Evolutionary conservation across 1,140 invertebrate genomes (phyloP).

Genomic region (Paramacrobiotus metropolitanus): DNA sequence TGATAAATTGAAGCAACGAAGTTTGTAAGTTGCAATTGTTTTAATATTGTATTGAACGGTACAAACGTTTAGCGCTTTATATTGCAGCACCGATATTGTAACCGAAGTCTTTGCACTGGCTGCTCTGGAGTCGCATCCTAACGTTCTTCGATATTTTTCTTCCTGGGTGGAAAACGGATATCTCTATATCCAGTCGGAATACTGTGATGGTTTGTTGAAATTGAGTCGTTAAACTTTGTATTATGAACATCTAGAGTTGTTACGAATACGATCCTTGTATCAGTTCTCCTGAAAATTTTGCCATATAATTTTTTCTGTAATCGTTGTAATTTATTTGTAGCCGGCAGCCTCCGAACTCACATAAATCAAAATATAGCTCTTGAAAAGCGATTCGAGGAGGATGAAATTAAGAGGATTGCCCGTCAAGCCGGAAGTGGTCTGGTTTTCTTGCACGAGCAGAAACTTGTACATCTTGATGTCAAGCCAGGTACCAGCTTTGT

Average conservation of each 20-base stretch:
- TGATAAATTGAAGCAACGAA: neutral
- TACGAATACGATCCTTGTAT: too few species aligned
- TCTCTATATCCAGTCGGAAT: neutral
- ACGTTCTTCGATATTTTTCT: neutral
- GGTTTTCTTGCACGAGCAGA: neutral
- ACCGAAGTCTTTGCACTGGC: neutral
- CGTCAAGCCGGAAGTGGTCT: neutral
- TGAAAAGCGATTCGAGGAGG: neutral
- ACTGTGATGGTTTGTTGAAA: conserved; percentile 4
- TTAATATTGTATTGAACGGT: neutral
- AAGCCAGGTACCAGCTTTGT: conserved; percentile 1
- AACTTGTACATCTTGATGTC: neutral
- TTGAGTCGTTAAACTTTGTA: too few species aligned
- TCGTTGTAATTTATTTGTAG: neutral
- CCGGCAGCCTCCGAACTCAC: neutral
- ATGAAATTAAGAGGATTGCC: neutral
- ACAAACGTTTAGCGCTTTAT: neutral
- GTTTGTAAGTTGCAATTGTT: neutral
- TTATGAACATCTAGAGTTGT: too few species aligned
- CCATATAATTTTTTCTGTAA: neutral
- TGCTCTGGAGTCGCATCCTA: neutral
- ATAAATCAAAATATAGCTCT: neutral
- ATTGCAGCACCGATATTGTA: neutral
- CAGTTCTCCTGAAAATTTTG: too few species aligned
- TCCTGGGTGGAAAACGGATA: neutral